Percentiles rank a stretch among this genome's conserved stretches.
Conservation (phyloP, 1,140 invertebrate genomes). For the Nomia melanderi region DNA sequence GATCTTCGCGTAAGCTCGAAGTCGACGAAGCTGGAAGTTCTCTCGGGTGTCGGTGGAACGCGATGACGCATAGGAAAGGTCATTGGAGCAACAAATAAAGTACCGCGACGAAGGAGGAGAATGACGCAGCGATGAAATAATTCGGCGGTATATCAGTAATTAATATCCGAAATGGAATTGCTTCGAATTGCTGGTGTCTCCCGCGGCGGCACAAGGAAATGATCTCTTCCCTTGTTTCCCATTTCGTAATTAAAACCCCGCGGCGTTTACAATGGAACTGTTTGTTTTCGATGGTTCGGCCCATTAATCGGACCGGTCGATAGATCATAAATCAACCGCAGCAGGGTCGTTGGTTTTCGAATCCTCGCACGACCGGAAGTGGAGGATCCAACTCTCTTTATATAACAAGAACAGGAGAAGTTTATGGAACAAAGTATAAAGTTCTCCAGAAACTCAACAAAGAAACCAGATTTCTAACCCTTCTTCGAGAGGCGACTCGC, state of each 20-base stretch:
- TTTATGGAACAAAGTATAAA: too few species aligned
- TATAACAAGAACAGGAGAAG: too few species aligned
- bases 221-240: background rate
- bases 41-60: too few species aligned
- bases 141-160: slow-evolving; percentile 1
- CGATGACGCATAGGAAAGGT: background rate
- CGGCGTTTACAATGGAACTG: background rate
- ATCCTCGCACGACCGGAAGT: too few species aligned
- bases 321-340: background rate
- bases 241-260: background rate
- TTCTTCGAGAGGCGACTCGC: too few species aligned
- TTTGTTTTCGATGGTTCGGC: background rate
- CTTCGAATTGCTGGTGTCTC: background rate
- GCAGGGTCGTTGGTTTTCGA: too few species aligned
- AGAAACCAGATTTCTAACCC: too few species aligned
- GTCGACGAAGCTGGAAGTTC: too few species aligned
- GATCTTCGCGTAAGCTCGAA: too few species aligned
- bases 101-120: background rate
- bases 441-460: too few species aligned
- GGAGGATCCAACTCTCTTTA: too few species aligned
- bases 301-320: background rate
- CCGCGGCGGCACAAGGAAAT: background rate
- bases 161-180: slow-evolving; percentile 11
- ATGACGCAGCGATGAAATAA: slow-evolving; percentile 2
- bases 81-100: background rate